phyloP scores from a whole-genome alignment of 2,113 vertebrate genomes.

The Cinclus cinclus region DNA sequence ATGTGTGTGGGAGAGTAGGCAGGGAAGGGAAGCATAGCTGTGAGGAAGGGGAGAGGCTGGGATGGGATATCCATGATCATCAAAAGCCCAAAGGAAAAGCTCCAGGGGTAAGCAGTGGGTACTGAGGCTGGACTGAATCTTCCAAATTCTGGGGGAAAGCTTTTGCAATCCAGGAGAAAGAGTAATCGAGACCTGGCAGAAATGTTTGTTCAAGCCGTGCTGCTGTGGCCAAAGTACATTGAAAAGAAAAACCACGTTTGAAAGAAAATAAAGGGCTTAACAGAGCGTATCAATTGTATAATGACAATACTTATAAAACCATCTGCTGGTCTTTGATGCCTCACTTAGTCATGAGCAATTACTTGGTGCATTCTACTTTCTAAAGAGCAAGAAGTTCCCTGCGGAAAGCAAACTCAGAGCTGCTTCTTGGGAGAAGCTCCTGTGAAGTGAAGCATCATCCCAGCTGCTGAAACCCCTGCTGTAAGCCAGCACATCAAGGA shows the following conservation, averaged over 20 bases:
- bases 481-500: neutral
- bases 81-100: neutral
- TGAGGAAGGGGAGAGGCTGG: neutral
- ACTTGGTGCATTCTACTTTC: neutral
- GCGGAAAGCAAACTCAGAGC: neutral
- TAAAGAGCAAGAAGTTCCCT: neutral
- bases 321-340: neutral
- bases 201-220: neutral
- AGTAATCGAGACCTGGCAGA: neutral
- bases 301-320: neutral
- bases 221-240: neutral
- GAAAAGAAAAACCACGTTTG: neutral
- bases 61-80: neutral
- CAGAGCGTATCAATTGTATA: neutral
- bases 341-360: neutral
- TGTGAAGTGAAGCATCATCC: neutral
- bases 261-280: conserved; percentile 32
- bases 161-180: neutral
- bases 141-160: rapidly evolving
- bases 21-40: neutral
- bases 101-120: neutral
- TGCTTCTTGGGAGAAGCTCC: neutral
- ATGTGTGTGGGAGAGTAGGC: neutral
- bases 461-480: neutral
- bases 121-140: neutral